These are phyloP conservation scores for Arvicanthis niloticus DNA, from an alignment of 2,113 vertebrate genomes.

Conservation along the genomic window DNA sequence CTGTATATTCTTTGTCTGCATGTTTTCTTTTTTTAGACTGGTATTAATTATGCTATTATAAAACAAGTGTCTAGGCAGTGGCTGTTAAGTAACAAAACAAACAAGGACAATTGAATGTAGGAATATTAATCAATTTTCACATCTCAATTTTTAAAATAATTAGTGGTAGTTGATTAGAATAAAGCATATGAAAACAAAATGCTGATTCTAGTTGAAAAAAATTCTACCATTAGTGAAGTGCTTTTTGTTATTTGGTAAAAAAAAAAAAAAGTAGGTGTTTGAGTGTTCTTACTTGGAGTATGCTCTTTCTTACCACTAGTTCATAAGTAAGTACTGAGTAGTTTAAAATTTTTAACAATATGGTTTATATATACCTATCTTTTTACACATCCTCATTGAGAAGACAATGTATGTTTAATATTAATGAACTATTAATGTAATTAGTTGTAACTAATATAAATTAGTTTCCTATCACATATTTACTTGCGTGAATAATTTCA, in stretches of 20 bases:
- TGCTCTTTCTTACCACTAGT: neutral
- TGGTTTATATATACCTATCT: neutral
- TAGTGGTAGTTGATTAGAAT: neutral
- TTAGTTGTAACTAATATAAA: neutral
- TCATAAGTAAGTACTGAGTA: neutral
- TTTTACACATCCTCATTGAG: neutral
- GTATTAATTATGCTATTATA: neutral
- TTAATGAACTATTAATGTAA: neutral
- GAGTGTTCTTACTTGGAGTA: neutral
- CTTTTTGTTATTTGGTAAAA: neutral
- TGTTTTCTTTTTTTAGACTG: neutral
- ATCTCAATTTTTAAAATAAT: neutral
- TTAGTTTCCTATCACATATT: neutral
- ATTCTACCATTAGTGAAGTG: neutral
- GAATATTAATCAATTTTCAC: neutral
- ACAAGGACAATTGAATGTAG: neutral
- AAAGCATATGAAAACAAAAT: neutral
- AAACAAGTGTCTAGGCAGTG: neutral
- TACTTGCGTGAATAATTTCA: conserved; percentile 36
- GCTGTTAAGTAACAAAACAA: neutral
- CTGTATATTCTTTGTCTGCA: neutral
- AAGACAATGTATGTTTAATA: neutral
- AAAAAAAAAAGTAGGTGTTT: neutral
- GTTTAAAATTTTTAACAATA: neutral
- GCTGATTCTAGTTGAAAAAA: neutral